Conservation (phyloP, 2,888 invertebrate genomes). For the Scotopteryx bipunctaria region DNA sequence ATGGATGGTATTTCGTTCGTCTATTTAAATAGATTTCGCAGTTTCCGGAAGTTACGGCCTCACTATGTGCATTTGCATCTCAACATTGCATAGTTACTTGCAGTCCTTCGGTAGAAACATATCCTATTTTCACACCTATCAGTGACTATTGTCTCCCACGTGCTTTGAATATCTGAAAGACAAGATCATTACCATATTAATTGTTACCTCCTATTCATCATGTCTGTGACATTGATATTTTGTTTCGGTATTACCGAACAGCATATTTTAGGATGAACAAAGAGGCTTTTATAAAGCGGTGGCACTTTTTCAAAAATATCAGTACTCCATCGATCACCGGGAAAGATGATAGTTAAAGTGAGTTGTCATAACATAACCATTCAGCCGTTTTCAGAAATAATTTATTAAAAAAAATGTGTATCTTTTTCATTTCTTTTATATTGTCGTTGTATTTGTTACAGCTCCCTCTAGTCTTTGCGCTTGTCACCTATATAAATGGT, state of each 20-base stretch:
- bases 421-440: neutral
- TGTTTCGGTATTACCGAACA: slow-evolving; percentile 79
- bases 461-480: slow-evolving; percentile 46
- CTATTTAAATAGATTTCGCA: no score
- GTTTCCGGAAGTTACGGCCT: neutral
- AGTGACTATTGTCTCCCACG: slow-evolving; percentile 62
- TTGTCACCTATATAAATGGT: slow-evolving; percentile 45
- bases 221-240: slow-evolving; percentile 79
- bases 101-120: slow-evolving; percentile 56
- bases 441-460: slow-evolving; percentile 48
- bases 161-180: slow-evolving; percentile 65
- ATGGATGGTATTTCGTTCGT: no score
- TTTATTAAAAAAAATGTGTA: neutral
- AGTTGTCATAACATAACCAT: slow-evolving; percentile 44
- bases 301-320: slow-evolving; percentile 67
- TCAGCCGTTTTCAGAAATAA: slow-evolving; percentile 10
- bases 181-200: slow-evolving; percentile 54
- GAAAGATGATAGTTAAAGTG: slow-evolving; percentile 76
- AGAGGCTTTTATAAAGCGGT: slow-evolving; percentile 71
- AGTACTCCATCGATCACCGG: slow-evolving; percentile 71
- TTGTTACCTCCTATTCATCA: slow-evolving; percentile 74
- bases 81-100: slow-evolving; percentile 57
- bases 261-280: slow-evolving; percentile 74
- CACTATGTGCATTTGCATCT: no score
- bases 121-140: slow-evolving; percentile 62